Base-by-base conservation (phyloP, 1,140 invertebrate species). In the Platorchestia sp. region DNA sequence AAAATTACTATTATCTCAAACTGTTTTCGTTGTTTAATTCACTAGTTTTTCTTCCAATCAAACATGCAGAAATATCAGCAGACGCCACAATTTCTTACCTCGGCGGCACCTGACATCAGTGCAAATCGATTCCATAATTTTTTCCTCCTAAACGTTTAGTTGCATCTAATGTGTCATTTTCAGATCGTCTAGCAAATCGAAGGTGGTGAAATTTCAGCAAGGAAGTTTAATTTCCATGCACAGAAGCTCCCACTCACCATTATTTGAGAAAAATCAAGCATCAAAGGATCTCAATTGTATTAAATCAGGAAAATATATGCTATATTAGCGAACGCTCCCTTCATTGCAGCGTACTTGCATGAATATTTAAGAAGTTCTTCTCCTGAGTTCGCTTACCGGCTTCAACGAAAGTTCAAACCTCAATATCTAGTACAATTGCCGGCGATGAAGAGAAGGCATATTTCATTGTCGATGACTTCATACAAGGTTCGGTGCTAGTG, bases 401-500 rank as follows among this genome's bases (percentile, higher is more conserved):
- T 75, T 75, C 36, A 36, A 10, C 3, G 59, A 19, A 27, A 75
- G 59, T 75, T 75, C 59, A 75, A 75, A 36, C 27, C 59, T 1
- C 59, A 75, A 27, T 75, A 22, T 75, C 59, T 75, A 75, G 59
- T 36, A 75, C 59, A 27, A 75, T 75, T 75, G 59, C 41, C 87
- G 42, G 14, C 87, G 87, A 89, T 41, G n/a, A 42, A 89, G 87
- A 89, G 41, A 7, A 89, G 22, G 91, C 7, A 93, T 93, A 93
- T 93, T 93, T 93, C 91, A 93, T 44, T 14, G 43, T 45, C 44
- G 91, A 93, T 93, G 45, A 45, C 91, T 93, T 93, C 91, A 93
- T 93, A 40, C 43, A 14, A 40, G 10, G 91, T 40, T 44, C 36
- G 6, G 43, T 45, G 45, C 45, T 47, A 42, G 91, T 93, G 27